Conservation (phyloP, 2,797 vertebrate genomes). For the Xenentodon cancila region DNA sequence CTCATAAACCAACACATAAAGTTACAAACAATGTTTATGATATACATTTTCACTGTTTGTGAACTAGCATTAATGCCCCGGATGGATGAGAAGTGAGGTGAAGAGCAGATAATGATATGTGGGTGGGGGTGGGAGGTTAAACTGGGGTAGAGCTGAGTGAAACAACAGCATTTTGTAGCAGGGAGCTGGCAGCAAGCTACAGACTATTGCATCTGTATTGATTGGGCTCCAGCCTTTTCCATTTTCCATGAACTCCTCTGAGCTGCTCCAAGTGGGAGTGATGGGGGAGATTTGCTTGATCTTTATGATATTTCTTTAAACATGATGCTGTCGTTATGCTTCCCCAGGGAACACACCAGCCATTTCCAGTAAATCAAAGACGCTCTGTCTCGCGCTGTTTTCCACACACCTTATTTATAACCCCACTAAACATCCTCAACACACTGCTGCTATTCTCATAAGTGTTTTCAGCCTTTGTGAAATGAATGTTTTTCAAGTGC, state of each 20-base stretch:
- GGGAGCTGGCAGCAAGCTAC: conserved; percentile 72
- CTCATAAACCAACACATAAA: conserved; percentile 26
- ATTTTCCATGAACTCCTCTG: conserved; percentile 84
- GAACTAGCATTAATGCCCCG: conserved; percentile 34
- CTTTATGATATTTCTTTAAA: conserved; percentile 85
- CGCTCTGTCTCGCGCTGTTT: conserved; percentile 57
- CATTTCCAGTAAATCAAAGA: conserved; percentile 81
- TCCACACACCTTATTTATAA: conserved; percentile 76
- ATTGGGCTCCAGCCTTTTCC: conserved; percentile 81
- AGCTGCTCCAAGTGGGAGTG: conserved; percentile 76
- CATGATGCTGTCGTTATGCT: conserved; percentile 80
- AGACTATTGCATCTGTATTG: conserved; percentile 85
- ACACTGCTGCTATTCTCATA: conserved; percentile 54
- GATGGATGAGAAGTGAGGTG: conserved; percentile 21
- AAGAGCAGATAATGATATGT: conserved; percentile 11
- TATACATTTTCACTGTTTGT: conserved; percentile 34
- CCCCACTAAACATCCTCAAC: conserved; percentile 64
- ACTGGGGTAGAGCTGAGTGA: conserved; percentile 55
- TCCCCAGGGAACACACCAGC: conserved; percentile 65
- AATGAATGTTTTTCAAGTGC: conserved; percentile 59
- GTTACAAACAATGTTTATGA: conserved; percentile 11
- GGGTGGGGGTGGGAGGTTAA: conserved; percentile 17
- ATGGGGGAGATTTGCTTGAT: conserved; percentile 78
- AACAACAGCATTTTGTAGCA: conserved; percentile 69
- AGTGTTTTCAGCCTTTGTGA: conserved; percentile 59